Percentiles rank a stretch among this genome's conserved stretches.
These are phyloP conservation scores for Hoplias malabaricus DNA, from an alignment of 2,113 vertebrate species.

Conservation along the genomic window DNA sequence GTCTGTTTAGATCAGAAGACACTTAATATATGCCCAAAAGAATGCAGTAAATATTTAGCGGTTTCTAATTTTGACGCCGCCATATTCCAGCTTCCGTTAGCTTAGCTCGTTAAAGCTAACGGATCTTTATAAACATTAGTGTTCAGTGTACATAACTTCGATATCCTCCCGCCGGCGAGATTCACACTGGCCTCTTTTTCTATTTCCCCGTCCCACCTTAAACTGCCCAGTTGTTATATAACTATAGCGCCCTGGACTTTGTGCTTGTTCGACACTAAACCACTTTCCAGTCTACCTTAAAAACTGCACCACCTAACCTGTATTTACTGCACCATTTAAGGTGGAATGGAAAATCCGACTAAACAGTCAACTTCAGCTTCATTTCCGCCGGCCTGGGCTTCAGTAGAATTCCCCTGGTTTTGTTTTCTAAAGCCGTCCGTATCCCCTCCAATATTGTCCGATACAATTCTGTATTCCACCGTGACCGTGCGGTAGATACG, in stretches of 20 bases:
- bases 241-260: too few relatives aligned
- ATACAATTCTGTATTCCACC: neutral
- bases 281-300: too few relatives aligned
- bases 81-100: slow-evolving; percentile 23
- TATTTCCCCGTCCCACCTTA: too few relatives aligned
- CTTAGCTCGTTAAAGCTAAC: slow-evolving; percentile 29
- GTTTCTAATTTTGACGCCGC: slow-evolving; percentile 1
- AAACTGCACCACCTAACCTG: too few relatives aligned
- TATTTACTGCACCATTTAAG: too few relatives aligned
- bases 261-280: too few relatives aligned
- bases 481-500: neutral
- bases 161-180: too few relatives aligned
- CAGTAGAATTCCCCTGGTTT: neutral
- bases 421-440: neutral
- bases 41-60: slow-evolving; percentile 1
- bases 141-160: too few relatives aligned
- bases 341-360: too few relatives aligned
- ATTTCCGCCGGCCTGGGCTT: neutral
- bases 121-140: too few relatives aligned
- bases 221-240: too few relatives aligned
- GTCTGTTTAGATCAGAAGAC: neutral
- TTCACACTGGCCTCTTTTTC: too few relatives aligned
- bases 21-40: neutral
- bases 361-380: slow-evolving; percentile 9
- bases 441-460: neutral